Evolutionary conservation across 2,888 invertebrate genomes (phyloP), one percentile per base, ranked within the genome.

Genomic region (Pharmacophagus antenor): DNA sequence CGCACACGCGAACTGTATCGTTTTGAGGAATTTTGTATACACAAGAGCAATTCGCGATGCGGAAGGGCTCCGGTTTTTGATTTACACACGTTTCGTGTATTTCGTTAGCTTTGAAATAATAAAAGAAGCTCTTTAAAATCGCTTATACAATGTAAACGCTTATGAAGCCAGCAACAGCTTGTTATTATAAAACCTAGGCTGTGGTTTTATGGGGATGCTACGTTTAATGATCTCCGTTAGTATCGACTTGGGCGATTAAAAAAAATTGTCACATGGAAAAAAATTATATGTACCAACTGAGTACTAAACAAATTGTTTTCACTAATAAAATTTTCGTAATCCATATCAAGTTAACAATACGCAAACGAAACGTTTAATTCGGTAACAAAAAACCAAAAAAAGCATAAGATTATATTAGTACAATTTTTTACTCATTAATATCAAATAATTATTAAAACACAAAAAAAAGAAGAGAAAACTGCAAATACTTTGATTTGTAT

Each of bases 111-210:
- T n/a, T n/a, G 10, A 37, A 44, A 44, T 20, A 44, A 10, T 20
- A n/a, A 44, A 44, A 5, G 2, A 5, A 18, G n/a, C 0, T 18
- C 42, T 17, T 44, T 44, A 44, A 44, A 44, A 44, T 44, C 18
- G 42, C 42, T 44, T 44, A 44, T 44, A 44, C 42, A 44, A 44
- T 44, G 18, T 44, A 15, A 52, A 47, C 48, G 42, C 17, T 54
- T 59, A 42, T 52, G 41, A 41, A 54, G 44, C 41, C 44, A 42
- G 15, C 2, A 21, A 6, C 25, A 25, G 25, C 48, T 48, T 41
- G 44, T 55, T 55, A 25, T 54, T 50, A 55, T 56, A 50, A n/a
- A 60, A 60, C 37, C 27, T 37, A 17, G 55, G 60, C 60, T 61
- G 60, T 61, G 60, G 46, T 25, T 56, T 25, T 41, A 56, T 41